A percentile compares a stretch with the other conserved stretches of the same genome.
Conservation (phyloP, 1,140 invertebrate genomes). For the Patella vulgata region DNA sequence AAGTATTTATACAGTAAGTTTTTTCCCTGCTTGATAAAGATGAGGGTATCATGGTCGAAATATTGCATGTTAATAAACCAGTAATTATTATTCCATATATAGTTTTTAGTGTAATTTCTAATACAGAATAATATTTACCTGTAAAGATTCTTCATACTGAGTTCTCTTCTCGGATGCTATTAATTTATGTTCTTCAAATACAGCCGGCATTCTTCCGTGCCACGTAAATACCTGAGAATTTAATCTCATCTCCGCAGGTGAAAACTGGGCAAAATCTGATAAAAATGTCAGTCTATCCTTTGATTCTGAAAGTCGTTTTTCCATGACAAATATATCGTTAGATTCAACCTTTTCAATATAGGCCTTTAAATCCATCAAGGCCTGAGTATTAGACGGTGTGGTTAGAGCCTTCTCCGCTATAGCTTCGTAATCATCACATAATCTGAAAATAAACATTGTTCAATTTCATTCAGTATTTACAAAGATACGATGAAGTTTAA, state of each 20-base stretch:
- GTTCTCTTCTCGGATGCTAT: slow-evolving; percentile 84
- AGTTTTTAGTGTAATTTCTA: too few relatives aligned
- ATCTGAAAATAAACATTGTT: slow-evolving; percentile 70
- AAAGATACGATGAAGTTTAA: too few relatives aligned
- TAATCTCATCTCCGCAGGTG: slow-evolving; percentile 78
- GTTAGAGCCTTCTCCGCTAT: slow-evolving; percentile 83
- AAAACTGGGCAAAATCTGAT: slow-evolving; percentile 81
- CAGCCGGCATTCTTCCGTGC: slow-evolving; percentile 81
- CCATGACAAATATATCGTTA: slow-evolving; percentile 77
- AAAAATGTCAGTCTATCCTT: slow-evolving; percentile 76
- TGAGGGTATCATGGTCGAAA: too few relatives aligned
- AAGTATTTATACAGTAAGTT: too few relatives aligned
- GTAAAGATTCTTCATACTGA: slow-evolving; percentile 87
- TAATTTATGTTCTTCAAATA: slow-evolving; percentile 83
- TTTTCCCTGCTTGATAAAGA: too few relatives aligned
- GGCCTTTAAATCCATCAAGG: slow-evolving; percentile 82
- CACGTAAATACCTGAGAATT: slow-evolving; percentile 89
- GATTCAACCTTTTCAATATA: slow-evolving; percentile 82
- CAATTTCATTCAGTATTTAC: too few relatives aligned
- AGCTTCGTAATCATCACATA: slow-evolving; percentile 84
- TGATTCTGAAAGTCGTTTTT: slow-evolving; percentile 77
- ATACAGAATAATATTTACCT: slow-evolving; percentile 68
- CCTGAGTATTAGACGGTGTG: slow-evolving; percentile 82
- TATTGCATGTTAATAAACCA: too few relatives aligned
- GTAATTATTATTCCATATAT: too few relatives aligned